These are phyloP conservation scores for Cephus nigrinus DNA, from an alignment of 2,888 invertebrate species.

Conservation along the genomic window DNA sequence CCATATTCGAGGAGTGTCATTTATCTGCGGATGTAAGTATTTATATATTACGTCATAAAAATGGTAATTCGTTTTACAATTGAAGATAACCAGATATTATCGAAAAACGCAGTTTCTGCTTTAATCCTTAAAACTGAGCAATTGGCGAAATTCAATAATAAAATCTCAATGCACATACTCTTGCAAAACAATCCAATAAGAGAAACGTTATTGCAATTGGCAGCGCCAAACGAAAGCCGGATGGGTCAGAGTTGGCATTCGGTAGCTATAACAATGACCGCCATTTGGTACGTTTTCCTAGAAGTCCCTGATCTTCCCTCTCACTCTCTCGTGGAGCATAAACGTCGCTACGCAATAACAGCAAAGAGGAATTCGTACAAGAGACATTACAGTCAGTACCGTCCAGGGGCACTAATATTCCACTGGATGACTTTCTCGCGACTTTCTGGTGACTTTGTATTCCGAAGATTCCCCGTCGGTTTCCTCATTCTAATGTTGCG, in stretches of 20 bases:
- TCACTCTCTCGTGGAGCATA: background rate
- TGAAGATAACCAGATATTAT: background rate
- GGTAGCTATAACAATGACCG: background rate
- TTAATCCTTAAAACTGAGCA: no score
- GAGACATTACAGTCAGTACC: background rate
- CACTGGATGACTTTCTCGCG: conserved; percentile 45
- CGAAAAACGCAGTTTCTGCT: background rate
- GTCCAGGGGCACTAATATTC: background rate
- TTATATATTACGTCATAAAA: background rate
- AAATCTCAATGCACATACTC: background rate
- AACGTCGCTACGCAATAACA: background rate
- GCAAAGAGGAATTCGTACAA: background rate
- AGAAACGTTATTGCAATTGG: background rate
- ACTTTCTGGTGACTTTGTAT: conserved; percentile 58
- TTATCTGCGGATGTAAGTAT: background rate
- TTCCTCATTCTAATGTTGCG: conserved; percentile 38
- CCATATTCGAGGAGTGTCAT: background rate
- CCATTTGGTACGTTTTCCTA: background rate
- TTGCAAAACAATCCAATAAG: background rate
- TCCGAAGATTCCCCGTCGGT: conserved; percentile 51
- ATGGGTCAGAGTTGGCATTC: background rate
- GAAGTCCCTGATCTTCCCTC: background rate
- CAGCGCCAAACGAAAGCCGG: background rate
- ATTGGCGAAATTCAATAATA: background rate
- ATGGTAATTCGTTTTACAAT: background rate